These are phyloP conservation scores for Vulpes lagopus DNA, from an alignment of 2,113 vertebrate genomes.

Conservation along the genomic window DNA sequence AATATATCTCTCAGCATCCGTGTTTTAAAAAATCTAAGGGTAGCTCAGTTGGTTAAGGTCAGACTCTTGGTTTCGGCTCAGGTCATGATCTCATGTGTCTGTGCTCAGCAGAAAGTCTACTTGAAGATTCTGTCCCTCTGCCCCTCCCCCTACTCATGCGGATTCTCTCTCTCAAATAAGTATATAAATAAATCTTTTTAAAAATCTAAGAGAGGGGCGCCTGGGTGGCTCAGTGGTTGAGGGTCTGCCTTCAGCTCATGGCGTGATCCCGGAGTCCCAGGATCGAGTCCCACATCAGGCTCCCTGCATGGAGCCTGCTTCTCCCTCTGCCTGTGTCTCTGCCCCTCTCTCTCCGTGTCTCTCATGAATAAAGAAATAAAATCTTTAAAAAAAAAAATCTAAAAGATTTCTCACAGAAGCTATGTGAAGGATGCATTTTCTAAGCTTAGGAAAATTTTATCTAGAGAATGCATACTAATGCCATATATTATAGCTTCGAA, in stretches of 20 bases:
- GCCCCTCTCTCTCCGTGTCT: no score
- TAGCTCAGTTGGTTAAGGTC: not conserved
- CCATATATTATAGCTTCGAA: not conserved
- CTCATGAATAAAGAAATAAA: no score
- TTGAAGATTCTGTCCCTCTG: not conserved
- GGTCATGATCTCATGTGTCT: not conserved
- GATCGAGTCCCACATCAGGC: no score
- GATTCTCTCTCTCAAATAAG: not conserved
- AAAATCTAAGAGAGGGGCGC: not conserved
- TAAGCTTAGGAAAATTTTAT: conserved; percentile 56
- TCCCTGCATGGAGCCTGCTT: no score
- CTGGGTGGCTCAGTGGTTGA: no score
- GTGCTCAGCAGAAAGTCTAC: not conserved
- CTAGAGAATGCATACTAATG: not conserved
- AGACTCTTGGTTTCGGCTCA: not conserved
- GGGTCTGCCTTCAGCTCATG: no score
- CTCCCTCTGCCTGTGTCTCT: no score
- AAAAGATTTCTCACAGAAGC: conserved; percentile 74
- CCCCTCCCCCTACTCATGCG: not conserved
- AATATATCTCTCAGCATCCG: not conserved
- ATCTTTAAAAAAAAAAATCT: not conserved
- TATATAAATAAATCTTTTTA: not conserved
- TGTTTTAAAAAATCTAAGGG: not conserved
- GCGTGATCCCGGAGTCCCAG: no score
- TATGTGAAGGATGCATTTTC: conserved; percentile 56